These are phyloP conservation scores for Xerus rutilus DNA, from an alignment of 2,797 vertebrate genomes.

Conservation along the genomic window DNA sequence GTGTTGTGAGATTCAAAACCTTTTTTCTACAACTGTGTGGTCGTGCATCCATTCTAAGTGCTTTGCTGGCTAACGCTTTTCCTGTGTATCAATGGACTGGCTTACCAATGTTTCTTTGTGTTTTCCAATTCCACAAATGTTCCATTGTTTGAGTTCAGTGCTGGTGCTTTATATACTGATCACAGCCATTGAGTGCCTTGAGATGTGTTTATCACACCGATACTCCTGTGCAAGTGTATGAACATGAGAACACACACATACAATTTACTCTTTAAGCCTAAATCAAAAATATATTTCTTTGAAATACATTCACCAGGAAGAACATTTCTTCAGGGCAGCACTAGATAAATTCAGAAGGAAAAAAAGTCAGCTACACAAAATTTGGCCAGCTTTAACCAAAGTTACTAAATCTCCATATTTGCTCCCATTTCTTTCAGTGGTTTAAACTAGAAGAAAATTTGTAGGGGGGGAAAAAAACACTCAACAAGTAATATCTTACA, in stretches of 20 bases:
- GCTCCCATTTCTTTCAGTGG: not conserved
- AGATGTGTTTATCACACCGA: constrained; percentile 50
- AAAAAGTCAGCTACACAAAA: not conserved
- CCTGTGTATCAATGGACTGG: not conserved
- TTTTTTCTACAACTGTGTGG: constrained; percentile 27
- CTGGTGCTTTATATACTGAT: not conserved
- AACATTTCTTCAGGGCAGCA: not conserved
- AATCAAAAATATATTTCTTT: constrained; percentile 50
- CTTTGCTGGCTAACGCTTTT: constrained; percentile 26
- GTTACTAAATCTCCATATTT: not conserved
- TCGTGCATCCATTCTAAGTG: not conserved
- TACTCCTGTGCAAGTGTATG: not conserved
- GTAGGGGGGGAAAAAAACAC: not conserved
- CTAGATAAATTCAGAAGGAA: constrained; percentile 35
- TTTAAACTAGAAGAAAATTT: not conserved
- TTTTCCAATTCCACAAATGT: constrained; percentile 28
- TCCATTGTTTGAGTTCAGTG: not conserved
- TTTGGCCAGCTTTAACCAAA: not conserved
- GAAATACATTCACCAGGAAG: constrained; percentile 43
- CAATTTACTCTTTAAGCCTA: constrained; percentile 32
- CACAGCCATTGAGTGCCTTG: not conserved
- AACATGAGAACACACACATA: constrained; percentile 46
- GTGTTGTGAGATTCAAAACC: constrained; percentile 44
- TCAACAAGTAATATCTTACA: not conserved
- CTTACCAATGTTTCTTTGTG: constrained; percentile 48